Evolutionary conservation across 2,888 invertebrate species (phyloP).

Genomic region (Ichneumon xanthorius): DNA sequence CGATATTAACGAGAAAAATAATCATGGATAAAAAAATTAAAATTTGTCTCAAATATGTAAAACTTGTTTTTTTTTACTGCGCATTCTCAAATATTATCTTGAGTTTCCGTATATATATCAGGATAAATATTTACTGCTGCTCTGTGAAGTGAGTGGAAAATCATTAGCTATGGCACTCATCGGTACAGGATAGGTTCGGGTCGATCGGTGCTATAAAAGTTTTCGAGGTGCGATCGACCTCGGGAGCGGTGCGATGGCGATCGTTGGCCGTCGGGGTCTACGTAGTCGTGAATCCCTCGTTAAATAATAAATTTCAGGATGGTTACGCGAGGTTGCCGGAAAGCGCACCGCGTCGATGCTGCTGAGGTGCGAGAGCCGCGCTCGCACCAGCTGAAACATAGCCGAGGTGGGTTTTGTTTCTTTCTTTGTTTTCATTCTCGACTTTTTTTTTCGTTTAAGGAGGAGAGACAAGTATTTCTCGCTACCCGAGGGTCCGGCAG

Average conservation of each 20-base stretch:
- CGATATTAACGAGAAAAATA: no score
- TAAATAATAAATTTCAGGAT: conserved; percentile 67
- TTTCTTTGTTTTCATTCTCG: not conserved
- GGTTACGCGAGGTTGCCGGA: conserved; percentile 35
- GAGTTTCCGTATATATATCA: not conserved
- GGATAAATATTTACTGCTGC: not conserved
- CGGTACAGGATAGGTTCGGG: conserved; percentile 25
- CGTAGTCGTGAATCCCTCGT: conserved; percentile 57
- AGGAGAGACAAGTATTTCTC: conserved; percentile 48
- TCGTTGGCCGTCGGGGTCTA: conserved; percentile 10
- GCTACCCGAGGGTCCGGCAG: conserved; percentile 21
- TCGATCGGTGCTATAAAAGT: conserved; percentile 52
- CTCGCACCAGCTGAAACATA: conserved; percentile 52
- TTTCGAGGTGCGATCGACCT: conserved; percentile 15
- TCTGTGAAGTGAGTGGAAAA: conserved; percentile 32
- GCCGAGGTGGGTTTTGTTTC: conserved; percentile 18
- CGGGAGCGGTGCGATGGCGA: conserved; percentile 5
- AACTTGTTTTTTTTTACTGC: not conserved
- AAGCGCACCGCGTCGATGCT: conserved; percentile 21
- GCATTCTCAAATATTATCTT: not conserved
- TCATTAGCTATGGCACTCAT: not conserved
- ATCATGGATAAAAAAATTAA: no score
- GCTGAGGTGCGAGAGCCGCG: conserved; percentile 43
- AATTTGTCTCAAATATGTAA: not conserved
- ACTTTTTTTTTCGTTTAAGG: not conserved